Evolutionary conservation across 2,797 vertebrate genomes (phyloP).

Genomic region (Sebastes iracundus): DNA sequence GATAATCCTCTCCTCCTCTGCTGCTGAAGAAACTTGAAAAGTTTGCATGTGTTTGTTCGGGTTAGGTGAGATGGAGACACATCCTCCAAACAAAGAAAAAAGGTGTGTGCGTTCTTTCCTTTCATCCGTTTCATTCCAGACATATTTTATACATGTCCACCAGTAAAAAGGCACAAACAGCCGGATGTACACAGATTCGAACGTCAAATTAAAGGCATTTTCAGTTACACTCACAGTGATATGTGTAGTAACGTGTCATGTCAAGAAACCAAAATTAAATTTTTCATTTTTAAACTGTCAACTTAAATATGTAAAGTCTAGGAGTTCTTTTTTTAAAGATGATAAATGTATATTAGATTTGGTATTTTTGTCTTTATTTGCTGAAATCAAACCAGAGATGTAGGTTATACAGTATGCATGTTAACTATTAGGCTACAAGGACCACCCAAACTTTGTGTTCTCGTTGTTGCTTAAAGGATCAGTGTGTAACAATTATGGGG

Average conservation of each 20-base stretch:
- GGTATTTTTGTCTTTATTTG: background rate
- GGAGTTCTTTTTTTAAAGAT: background rate
- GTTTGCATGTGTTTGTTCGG: conserved; percentile 10
- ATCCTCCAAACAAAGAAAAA: conserved; percentile 15
- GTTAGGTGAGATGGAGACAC: background rate
- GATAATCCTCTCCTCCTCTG: conserved; percentile 12
- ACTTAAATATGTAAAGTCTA: background rate
- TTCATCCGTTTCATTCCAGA: conserved; percentile 6
- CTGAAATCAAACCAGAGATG: background rate
- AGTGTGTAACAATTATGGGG: too few species aligned
- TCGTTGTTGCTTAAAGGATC: background rate
- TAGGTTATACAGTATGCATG: background rate
- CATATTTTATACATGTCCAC: background rate
- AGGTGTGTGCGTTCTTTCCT: background rate
- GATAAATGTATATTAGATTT: background rate
- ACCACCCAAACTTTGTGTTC: background rate
- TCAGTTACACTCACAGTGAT: background rate
- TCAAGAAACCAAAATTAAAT: background rate
- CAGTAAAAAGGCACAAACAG: background rate
- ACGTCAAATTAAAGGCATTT: background rate
- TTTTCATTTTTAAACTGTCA: background rate
- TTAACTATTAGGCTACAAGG: background rate
- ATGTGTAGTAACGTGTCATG: accelerated
- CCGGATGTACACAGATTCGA: background rate
- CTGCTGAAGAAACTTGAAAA: background rate